Evolutionary conservation across 2,113 vertebrate genomes (phyloP).

Genomic region (Prietella phreatophila): DNA sequence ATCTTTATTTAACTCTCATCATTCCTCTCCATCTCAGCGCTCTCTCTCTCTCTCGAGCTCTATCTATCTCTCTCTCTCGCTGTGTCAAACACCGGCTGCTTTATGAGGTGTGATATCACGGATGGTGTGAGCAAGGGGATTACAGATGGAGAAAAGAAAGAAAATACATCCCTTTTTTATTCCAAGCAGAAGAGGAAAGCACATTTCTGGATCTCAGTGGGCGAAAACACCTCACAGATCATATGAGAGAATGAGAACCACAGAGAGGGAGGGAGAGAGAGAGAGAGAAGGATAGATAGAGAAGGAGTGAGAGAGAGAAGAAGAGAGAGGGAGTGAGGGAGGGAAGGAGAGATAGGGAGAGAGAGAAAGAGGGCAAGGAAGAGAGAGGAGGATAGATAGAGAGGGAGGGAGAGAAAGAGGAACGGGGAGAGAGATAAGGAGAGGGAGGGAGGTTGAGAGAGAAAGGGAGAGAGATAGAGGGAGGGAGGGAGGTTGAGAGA

Average conservation of each 20-base stretch:
- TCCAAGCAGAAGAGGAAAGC: conserved; percentile 21
- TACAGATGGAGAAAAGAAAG: conserved; percentile 24
- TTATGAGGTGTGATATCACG: conserved; percentile 35
- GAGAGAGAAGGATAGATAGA: background rate
- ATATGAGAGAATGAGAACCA: conserved; percentile 8
- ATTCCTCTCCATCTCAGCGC: background rate
- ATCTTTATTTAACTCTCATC: conserved; percentile 1
- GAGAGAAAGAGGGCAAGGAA: background rate
- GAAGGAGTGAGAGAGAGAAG: background rate
- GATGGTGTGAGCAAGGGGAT: conserved; percentile 36
- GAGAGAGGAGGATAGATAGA: too few relatives aligned
- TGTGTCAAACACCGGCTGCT: conserved; percentile 25
- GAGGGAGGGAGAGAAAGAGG: background rate
- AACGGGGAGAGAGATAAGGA: background rate
- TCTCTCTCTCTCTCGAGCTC: background rate
- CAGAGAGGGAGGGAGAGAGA: background rate
- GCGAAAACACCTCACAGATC: conserved; percentile 35
- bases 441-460: too few relatives aligned
- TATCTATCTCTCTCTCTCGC: background rate
- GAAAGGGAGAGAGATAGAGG: too few relatives aligned
- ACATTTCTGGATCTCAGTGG: conserved; percentile 22
- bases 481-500: too few relatives aligned
- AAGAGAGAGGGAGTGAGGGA: background rate
- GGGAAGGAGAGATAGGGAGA: background rate
- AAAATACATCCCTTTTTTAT: conserved; percentile 18